These are phyloP conservation scores for Clarias magur DNA, from an alignment of 2,113 vertebrate genomes.

Conservation along the genomic window DNA sequence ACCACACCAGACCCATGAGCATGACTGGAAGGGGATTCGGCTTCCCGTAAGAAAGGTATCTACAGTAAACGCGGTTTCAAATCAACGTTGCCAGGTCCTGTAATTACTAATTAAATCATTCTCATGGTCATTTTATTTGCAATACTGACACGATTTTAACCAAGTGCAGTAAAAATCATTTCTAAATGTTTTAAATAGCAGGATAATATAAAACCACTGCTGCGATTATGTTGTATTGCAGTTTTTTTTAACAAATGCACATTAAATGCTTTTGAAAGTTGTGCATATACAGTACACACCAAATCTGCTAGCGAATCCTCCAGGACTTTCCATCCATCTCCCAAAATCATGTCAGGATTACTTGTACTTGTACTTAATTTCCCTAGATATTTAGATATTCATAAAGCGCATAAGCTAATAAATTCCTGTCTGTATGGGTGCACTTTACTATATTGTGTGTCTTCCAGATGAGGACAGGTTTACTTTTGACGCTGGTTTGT, in stretches of 20 bases:
- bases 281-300: background rate
- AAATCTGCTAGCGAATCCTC: background rate
- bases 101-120: background rate
- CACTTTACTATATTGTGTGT: background rate
- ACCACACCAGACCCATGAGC: constrained; percentile 12
- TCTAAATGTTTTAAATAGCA: background rate
- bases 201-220: background rate
- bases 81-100: background rate
- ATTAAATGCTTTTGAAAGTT: background rate
- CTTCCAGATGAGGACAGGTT: background rate
- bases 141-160: background rate
- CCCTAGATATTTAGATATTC: too few species aligned
- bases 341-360: background rate
- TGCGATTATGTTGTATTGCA: background rate
- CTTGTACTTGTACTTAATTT: background rate
- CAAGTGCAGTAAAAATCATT: background rate
- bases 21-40: background rate
- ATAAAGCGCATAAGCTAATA: background rate
- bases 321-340: background rate
- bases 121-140: background rate
- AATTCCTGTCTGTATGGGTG: background rate
- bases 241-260: background rate
- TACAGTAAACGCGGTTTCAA: background rate
- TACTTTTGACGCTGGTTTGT: background rate
- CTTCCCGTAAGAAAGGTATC: background rate